These are phyloP conservation scores for Xiphophorus hellerii DNA, from an alignment of 2,113 vertebrate genomes.

Conservation along the genomic window DNA sequence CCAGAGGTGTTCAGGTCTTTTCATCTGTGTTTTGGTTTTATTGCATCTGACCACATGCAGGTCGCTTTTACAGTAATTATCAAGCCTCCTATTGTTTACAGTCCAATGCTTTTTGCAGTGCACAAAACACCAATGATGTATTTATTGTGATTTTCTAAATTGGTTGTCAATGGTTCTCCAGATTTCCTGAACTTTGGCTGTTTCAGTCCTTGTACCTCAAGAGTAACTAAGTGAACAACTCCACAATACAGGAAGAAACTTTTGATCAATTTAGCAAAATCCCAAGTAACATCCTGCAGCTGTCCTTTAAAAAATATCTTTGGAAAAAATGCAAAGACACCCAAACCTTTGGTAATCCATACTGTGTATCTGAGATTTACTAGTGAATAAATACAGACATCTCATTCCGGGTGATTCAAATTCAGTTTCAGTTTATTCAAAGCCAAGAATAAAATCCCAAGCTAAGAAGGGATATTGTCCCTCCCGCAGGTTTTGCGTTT, in stretches of 20 bases:
- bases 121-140: neutral
- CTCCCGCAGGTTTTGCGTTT: too few species aligned
- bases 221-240: neutral
- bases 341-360: too few species aligned
- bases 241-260: neutral
- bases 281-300: too few species aligned
- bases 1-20: constrained; percentile 31
- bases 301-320: too few species aligned
- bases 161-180: neutral
- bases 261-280: neutral
- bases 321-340: too few species aligned
- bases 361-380: too few species aligned
- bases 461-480: too few species aligned
- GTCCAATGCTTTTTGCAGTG: too few species aligned
- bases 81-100: neutral
- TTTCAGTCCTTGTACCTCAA: neutral
- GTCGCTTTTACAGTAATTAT: constrained; percentile 1
- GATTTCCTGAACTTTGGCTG: neutral
- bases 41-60: constrained; percentile 18
- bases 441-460: too few species aligned
- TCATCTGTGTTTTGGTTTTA: constrained; percentile 44
- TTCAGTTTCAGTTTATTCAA: too few species aligned
- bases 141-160: neutral
- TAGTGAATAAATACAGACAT: too few species aligned
- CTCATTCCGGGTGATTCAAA: too few species aligned